Evolutionary conservation across 2,888 invertebrate species (phyloP), one percentile per base, ranked within the genome.

Genomic region (Acronicta psi): DNA sequence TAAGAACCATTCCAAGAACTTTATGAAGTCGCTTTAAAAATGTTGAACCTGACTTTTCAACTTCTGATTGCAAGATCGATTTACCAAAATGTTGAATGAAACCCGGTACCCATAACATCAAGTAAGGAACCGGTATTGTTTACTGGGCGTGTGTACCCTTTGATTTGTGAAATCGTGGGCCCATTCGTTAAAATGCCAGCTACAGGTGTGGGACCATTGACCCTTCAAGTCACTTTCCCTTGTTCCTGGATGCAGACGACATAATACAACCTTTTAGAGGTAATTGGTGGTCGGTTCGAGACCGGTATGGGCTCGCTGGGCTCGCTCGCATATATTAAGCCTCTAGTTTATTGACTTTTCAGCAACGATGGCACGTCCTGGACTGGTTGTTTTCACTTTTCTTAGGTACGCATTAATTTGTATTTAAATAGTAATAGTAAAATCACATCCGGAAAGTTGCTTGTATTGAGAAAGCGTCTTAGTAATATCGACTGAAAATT

Each of bases 191-290:
- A 73, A 73, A 71, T 73, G 66, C 66, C 76, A 69, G 54, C 25
- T 16, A 47, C 70, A 72, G 70, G 70, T 70, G 61, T 41, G 44
- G 41, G 61, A 56, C 57, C 82, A 59, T 78, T 82, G 84, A 83
- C 80, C 85, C 77, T 67, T 72, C 61, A 45, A 47, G 56, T 54
- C 69, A 82, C 84, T 86, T 86, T 87, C 85, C 75, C 83, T 72
- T 68, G 66, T 83, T 77, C 83, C 75, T 81, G 75, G 75, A 63
- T 67, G 67, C 75, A 76, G 75, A 69, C 78, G 75, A 78, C 77
- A 75, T 81, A 79, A 77, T 79, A 76, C 73, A 75, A 79, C 87
- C 88, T 84, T 86, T 86, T 83, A 82, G 61, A 83, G 83, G 68
- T 78, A 79, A 83, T 79, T 80, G 76, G 58, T 44, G 49, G 46